Percentiles rank a stretch among this genome's conserved stretches.
phyloP scores from a whole-genome alignment of 2,113 vertebrate species.

The Parotia lawesii region DNA sequence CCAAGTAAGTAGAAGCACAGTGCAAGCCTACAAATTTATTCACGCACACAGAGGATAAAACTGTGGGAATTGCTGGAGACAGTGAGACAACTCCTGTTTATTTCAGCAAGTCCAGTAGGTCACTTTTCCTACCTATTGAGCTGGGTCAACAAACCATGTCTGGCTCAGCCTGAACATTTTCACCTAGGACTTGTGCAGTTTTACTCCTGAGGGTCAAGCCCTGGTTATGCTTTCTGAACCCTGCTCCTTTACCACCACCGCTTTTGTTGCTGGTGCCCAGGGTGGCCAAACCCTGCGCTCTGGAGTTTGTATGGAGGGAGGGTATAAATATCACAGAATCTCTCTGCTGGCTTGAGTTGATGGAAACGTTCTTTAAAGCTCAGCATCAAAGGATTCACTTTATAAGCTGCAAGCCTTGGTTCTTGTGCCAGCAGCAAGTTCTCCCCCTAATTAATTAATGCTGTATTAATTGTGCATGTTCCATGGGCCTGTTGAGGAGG shows the following conservation, averaged over 20 bases:
- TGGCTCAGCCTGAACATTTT: not conserved
- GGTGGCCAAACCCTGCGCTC: not conserved
- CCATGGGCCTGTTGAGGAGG: not conserved
- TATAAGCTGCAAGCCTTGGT: conserved; percentile 64
- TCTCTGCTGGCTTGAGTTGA: conserved; percentile 47
- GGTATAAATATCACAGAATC: conserved; percentile 43
- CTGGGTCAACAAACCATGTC: not conserved
- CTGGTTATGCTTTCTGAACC: not conserved
- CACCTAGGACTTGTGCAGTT: not conserved
- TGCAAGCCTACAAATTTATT: not conserved
- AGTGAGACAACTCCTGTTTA: not conserved
- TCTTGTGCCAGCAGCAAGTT: conserved; percentile 58
- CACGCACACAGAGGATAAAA: not conserved
- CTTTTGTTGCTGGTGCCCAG: not conserved
- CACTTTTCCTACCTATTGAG: not conserved
- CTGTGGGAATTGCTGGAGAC: not conserved
- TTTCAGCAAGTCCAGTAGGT: not conserved
- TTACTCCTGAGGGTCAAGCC: not conserved
- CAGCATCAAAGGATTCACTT: conserved; percentile 69
- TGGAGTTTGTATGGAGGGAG: not conserved
- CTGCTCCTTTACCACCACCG: not conserved
- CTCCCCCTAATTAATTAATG: conserved; percentile 66
- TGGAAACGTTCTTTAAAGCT: conserved; percentile 66
- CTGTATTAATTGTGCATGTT: conserved; percentile 67
- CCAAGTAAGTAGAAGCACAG: not conserved